Base-by-base conservation (phyloP, 2,888 invertebrate genomes). In the Disparrhopalites patrizii region DNA sequence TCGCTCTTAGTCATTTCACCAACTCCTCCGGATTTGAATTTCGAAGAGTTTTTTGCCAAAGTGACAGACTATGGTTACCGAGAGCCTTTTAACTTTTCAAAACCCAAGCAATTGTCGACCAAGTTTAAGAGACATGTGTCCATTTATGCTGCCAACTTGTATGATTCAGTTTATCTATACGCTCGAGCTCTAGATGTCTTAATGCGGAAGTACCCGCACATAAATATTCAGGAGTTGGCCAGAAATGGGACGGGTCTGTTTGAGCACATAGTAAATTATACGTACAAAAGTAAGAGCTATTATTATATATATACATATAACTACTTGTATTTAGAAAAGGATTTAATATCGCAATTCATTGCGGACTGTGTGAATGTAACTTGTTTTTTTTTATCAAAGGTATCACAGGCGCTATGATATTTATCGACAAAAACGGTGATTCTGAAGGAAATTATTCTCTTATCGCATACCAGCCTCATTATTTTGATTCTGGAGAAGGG, bases 381-480 rank as follows among this genome's bases (percentile, higher is more conserved):
- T n/a, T n/a, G n/a, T 7, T 36, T 10, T 36, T 36, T 36, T 36
- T 36, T 36, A 36, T 36, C 36, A 36, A 36, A 96, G 96, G 97
- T 85, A 88, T 97, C 76, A 91, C 93, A 62, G 98, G 98, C 20
- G 90, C 94, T 78, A 89, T 88, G 69, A 93, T 97, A 76, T 90
- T 90, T 74, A 84, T 98, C 73, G 95, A 98, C 82, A 84, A 87
- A 75, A 86, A 90, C 75, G 98, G 96, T 2, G 96, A 98, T 80
- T 96, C 96, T 0, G 94, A 96, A 79, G 97, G 96, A 8, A 98
- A 98, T 80, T 98, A 94, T 82, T 94, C 97, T 0, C 90, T 98
- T 63, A 82, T 97, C 68, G 91, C 94, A 1, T 86, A 89, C 77
- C 89, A 88, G 78, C 82, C 81, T 20, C 79, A 79, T 72, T 81